Conservation (phyloP, 1,140 invertebrate species). For the Sesamia nonagrioides region DNA sequence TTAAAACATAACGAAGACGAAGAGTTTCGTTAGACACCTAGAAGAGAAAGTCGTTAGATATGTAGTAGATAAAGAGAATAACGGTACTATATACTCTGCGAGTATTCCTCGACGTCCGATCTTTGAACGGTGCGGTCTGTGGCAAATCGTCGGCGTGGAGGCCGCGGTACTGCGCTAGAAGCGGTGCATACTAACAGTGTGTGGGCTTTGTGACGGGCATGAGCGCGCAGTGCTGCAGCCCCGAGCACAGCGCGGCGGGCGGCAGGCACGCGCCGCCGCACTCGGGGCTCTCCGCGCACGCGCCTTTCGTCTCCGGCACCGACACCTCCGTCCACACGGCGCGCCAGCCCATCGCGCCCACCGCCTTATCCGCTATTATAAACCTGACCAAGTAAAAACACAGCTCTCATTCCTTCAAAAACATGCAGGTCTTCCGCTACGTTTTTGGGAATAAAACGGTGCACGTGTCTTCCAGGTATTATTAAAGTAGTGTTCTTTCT, state of each 20-base stretch:
- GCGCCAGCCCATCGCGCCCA: slow-evolving; percentile 92
- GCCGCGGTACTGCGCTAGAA: slow-evolving; percentile 20
- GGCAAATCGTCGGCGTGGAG: not conserved
- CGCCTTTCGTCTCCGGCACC: slow-evolving; percentile 90
- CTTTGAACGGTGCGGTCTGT: not conserved
- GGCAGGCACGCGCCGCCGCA: slow-evolving; percentile 79
- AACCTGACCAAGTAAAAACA: slow-evolving; percentile 85
- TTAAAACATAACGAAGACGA: slow-evolving; percentile 21
- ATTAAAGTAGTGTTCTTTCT: too few relatives aligned
- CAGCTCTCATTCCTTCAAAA: not conserved
- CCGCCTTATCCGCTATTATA: slow-evolving; percentile 91
- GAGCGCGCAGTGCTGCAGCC: slow-evolving; percentile 79
- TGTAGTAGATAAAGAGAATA: slow-evolving; percentile 33
- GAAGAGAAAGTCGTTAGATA: slow-evolving; percentile 46
- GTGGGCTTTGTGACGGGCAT: slow-evolving; percentile 56
- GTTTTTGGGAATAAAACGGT: too few relatives aligned
- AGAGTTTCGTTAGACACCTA: slow-evolving; percentile 16
- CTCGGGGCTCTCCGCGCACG: slow-evolving; percentile 92
- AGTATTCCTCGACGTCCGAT: slow-evolving; percentile 7
- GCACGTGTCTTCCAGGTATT: too few relatives aligned
- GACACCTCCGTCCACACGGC: slow-evolving; percentile 96
- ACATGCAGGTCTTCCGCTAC: not conserved
- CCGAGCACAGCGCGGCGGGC: slow-evolving; percentile 76
- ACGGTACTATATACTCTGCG: slow-evolving; percentile 7
- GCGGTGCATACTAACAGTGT: slow-evolving; percentile 79